These are phyloP conservation scores for Thymelicus sylvestris DNA, from an alignment of 2,888 invertebrate genomes.

Conservation along the genomic window DNA sequence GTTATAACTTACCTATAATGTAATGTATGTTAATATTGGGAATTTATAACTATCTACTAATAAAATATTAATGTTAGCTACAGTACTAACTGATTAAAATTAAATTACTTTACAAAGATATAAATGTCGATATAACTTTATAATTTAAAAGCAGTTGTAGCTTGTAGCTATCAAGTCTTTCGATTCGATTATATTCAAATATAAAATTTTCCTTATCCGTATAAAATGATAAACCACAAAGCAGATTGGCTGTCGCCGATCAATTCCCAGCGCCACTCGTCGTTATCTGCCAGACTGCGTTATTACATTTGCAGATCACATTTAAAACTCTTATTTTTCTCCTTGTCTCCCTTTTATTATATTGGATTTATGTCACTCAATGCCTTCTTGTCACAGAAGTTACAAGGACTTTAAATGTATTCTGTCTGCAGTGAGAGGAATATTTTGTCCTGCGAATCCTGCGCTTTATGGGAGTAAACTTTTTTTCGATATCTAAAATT, in stretches of 20 bases:
- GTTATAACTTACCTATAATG: too few species aligned
- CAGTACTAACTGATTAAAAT: too few species aligned
- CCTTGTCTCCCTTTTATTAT: slow-evolving; percentile 30
- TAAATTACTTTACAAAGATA: too few species aligned
- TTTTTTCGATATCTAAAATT: not conserved
- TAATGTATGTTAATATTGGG: too few species aligned
- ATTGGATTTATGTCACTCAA: slow-evolving; percentile 36
- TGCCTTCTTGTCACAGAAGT: slow-evolving; percentile 15
- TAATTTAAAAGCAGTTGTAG: too few species aligned
- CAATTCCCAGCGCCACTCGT: slow-evolving; percentile 25
- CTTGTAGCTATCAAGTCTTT: too few species aligned
- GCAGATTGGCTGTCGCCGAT: slow-evolving; percentile 32
- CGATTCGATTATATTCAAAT: slow-evolving; percentile 6
- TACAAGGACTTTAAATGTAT: slow-evolving; percentile 19
- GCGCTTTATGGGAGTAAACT: not conserved
- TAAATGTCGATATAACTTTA: too few species aligned
- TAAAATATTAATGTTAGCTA: too few species aligned
- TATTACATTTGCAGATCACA: slow-evolving; percentile 38
- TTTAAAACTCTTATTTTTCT: slow-evolving; percentile 33
- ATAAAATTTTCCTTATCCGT: slow-evolving; percentile 6
- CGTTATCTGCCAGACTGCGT: slow-evolving; percentile 28
- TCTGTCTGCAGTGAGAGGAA: not conserved
- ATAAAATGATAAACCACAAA: slow-evolving; percentile 30
- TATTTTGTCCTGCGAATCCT: not conserved
- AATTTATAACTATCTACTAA: too few species aligned